Evolutionary conservation across 1,140 invertebrate genomes (phyloP), one percentile per base, ranked within the genome.

Genomic region (Tetranychus urticae): DNA sequence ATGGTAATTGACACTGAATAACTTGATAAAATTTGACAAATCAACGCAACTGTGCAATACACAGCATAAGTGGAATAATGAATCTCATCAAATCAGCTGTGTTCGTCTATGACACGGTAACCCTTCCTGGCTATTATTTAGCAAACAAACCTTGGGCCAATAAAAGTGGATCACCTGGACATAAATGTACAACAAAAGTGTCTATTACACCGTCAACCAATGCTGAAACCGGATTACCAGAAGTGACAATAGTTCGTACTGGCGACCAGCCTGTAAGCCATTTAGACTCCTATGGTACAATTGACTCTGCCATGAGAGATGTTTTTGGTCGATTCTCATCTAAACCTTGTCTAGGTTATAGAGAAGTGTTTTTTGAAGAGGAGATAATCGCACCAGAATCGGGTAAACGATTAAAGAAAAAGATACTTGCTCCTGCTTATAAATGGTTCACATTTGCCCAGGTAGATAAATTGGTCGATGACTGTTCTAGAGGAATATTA

Each of bases 301-400:
- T 56, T 39, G 33, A 34, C 2, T 14, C 33, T 10, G 34, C 34
- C 10, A 56, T 56, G 55, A 10, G 12, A 1, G 37, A 56, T 2
- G 37, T 56, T 56, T 56, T 14, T 36, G 34, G 8, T 33, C 50
- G 50, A 52, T 52, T 31, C 50, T 52, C 50, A 6, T 56, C 55
- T 72, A 75, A 61, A 56, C 42, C 7, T 23, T 52, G 47, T 39
- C 39, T 65, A 3, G 64, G 62, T 13, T 8, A 7, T 37, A 31
- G 64, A 13, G 35, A 60, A 23, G 37, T 61, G 7, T 31, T 64
- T 12, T 45, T 10, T 46, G 64, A 59, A 45, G 58, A 58, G n/a
- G 87, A 97, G 68, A 91, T 97, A 71, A 71, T 81, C 2, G 91
- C 97, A 71, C 80, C 83, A 1, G 92, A 93, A 72, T 31, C n/a